Evolutionary conservation across 2,888 invertebrate species (phyloP).

Genomic region (Phyllotreta cruciferae): DNA sequence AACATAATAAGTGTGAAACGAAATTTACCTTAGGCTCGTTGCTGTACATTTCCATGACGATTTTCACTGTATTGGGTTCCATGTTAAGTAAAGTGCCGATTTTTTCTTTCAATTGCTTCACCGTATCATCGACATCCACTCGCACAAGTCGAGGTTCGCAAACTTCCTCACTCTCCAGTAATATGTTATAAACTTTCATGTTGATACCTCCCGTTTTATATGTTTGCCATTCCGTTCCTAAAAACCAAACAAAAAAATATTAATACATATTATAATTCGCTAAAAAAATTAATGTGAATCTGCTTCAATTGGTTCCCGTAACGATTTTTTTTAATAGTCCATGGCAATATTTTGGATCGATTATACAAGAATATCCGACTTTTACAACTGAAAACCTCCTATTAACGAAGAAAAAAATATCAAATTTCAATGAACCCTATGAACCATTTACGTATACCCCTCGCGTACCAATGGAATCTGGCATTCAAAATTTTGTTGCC

Average conservation of each 20-base stretch:
- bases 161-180: conserved; percentile 67
- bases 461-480: too few species aligned
- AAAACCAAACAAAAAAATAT: conserved; percentile 35
- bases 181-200: conserved; percentile 69
- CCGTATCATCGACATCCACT: conserved; percentile 65
- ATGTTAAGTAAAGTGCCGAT: conserved; percentile 62
- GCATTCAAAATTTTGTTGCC: too few species aligned
- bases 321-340: too few species aligned
- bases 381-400: too few species aligned
- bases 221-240: conserved; percentile 64
- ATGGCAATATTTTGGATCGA: too few species aligned
- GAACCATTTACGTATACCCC: too few species aligned
- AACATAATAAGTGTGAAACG: not conserved
- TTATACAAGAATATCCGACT: too few species aligned
- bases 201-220: conserved; percentile 69
- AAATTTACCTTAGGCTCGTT: conserved; percentile 50
- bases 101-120: conserved; percentile 65
- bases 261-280: not conserved
- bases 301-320: too few species aligned
- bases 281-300: too few species aligned
- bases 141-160: conserved; percentile 69
- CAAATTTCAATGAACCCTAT: too few species aligned
- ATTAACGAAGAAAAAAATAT: too few species aligned
- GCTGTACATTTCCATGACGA: conserved; percentile 53
- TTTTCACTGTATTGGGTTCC: conserved; percentile 58